Evolutionary conservation across 2,797 vertebrate genomes (phyloP).

Genomic region (Periparus ater): DNA sequence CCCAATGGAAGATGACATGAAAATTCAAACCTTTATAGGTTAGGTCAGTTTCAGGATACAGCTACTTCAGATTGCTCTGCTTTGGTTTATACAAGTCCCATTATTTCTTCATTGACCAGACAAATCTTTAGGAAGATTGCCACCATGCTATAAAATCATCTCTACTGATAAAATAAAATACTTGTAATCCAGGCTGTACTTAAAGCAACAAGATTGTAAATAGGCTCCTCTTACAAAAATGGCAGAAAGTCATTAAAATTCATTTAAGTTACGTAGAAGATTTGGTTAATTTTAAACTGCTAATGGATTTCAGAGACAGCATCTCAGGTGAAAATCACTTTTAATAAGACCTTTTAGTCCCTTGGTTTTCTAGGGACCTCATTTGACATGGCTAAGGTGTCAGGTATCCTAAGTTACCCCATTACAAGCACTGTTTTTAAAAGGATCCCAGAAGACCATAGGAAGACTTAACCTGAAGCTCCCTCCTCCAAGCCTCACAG

Average conservation of each 20-base stretch:
- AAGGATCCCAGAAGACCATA: not conserved
- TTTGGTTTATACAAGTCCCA: not conserved
- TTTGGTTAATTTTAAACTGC: not conserved
- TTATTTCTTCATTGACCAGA: not conserved
- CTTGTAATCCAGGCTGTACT: not conserved
- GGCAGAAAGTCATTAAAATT: not conserved
- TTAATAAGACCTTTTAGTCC: not conserved
- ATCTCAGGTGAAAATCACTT: not conserved
- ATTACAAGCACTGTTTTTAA: not conserved
- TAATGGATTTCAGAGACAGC: not conserved
- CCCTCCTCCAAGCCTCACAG: not conserved
- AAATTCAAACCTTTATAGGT: not conserved
- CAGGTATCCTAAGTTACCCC: not conserved
- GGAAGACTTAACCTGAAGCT: not conserved
- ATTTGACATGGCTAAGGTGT: not conserved
- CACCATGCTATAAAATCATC: not conserved
- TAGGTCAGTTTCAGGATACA: not conserved
- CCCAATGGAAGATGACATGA: not conserved
- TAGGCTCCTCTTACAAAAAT: not conserved
- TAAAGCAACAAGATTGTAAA: not conserved
- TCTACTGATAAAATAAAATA: not conserved
- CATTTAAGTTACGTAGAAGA: not conserved
- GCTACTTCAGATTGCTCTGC: not conserved
- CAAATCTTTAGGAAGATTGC: not conserved
- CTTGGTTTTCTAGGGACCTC: not conserved